phyloP scores from a whole-genome alignment of 2,113 vertebrate genomes.

The Butorides virescens region DNA sequence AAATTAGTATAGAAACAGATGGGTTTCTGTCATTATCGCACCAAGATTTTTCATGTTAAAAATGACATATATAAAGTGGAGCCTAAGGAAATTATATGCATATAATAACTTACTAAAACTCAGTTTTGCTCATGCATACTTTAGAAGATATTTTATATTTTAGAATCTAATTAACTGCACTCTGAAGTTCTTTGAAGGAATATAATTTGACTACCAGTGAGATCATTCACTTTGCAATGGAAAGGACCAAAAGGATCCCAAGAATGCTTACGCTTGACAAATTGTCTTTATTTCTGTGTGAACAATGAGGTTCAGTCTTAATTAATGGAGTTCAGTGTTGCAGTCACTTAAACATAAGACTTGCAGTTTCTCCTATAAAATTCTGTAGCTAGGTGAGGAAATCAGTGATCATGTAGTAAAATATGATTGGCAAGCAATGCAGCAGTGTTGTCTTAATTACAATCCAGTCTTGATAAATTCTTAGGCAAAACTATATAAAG shows the following conservation, averaged over 20 bases:
- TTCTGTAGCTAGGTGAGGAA: background rate
- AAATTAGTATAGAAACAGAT: background rate
- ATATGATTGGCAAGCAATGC: background rate
- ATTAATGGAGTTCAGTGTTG: background rate
- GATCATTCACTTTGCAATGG: background rate
- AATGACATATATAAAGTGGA: background rate
- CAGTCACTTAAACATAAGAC: background rate
- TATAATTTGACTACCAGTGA: background rate
- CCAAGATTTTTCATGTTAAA: background rate
- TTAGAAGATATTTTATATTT: background rate
- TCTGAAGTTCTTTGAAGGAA: background rate
- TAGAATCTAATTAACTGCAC: background rate
- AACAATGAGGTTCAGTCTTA: background rate
- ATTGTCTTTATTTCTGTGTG: background rate
- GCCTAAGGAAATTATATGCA: background rate
- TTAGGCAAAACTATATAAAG: background rate
- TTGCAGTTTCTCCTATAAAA: background rate
- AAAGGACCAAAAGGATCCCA: background rate
- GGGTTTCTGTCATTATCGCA: background rate
- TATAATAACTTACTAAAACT: background rate
- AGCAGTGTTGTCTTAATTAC: constrained; percentile 5
- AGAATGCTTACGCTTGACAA: background rate
- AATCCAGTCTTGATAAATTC: background rate
- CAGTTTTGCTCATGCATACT: background rate
- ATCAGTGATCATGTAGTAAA: background rate